Conservation (phyloP, 2,113 vertebrate genomes). For the Rhegmatorhina hoffmannsi region DNA sequence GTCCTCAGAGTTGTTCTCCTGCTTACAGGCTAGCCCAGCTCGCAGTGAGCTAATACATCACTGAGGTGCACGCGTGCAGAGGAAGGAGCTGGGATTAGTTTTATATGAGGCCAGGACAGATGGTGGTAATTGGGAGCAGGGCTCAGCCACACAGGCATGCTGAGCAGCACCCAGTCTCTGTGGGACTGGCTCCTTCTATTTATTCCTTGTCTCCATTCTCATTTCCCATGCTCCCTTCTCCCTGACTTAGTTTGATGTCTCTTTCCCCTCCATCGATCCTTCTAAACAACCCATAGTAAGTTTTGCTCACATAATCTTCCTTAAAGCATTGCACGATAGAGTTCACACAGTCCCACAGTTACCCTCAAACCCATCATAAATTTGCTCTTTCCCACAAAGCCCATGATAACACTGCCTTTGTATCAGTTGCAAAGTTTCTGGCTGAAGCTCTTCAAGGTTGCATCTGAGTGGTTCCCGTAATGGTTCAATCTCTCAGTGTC, state of each 20-base stretch:
- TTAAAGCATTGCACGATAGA: neutral
- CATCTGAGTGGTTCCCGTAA: neutral
- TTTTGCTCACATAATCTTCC: neutral
- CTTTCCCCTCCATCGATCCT: neutral
- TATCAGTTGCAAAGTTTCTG: neutral
- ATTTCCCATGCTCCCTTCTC: neutral
- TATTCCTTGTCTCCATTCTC: neutral
- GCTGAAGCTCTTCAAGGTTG: neutral
- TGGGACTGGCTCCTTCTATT: neutral
- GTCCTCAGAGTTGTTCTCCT: neutral
- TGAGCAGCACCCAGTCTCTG: neutral
- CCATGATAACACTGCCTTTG: neutral
- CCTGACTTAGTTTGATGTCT: neutral
- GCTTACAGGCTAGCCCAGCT: neutral
- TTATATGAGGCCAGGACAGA: neutral
- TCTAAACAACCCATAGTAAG: neutral
- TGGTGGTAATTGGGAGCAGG: neutral
- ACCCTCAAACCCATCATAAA: neutral
- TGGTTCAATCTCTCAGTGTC: neutral
- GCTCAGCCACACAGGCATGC: neutral
- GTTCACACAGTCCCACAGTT: neutral
- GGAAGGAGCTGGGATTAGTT: neutral
- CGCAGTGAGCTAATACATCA: neutral
- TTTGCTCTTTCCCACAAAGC: neutral
- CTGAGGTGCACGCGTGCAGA: fast-evolving